phyloP scores from a whole-genome alignment of 1,140 invertebrate species.

The Camponotus vicinus region DNA sequence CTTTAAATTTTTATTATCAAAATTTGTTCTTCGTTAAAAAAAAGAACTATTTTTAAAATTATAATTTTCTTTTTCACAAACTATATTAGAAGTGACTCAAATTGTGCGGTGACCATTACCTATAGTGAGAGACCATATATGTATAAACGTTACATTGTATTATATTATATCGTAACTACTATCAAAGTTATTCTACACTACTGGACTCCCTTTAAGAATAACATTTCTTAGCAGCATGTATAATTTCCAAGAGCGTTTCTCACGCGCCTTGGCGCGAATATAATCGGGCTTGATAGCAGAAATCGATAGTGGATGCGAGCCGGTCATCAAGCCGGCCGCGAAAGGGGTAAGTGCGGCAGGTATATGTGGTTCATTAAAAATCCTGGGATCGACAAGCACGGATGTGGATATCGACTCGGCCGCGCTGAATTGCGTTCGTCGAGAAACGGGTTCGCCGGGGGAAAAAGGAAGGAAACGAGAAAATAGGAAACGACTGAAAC shows the following conservation, averaged over 20 bases:
- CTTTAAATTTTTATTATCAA: too few species aligned
- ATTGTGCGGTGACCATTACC: too few species aligned
- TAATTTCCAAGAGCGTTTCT: constrained; percentile 23
- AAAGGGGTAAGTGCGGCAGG: constrained; percentile 27
- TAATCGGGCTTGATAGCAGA: constrained; percentile 56
- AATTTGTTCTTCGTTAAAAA: too few species aligned
- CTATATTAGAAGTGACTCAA: too few species aligned
- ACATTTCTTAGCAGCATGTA: not conserved
- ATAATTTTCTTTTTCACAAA: too few species aligned
- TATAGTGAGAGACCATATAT: too few species aligned
- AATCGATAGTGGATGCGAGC: constrained; percentile 56
- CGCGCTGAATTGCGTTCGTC: constrained; percentile 21
- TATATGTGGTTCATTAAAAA: constrained; percentile 50
- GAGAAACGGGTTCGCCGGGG: constrained; percentile 43
- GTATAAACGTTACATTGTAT: not conserved
- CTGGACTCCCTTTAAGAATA: not conserved
- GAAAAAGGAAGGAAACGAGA: constrained; percentile 21
- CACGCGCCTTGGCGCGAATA: constrained; percentile 35
- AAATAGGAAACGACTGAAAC: constrained; percentile 34
- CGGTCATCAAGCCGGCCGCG: constrained; percentile 39
- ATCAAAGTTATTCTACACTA: not conserved
- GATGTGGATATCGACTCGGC: constrained; percentile 14
- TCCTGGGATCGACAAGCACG: constrained; percentile 27
- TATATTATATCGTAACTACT: not conserved
- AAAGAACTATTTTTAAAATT: too few species aligned